Evolutionary conservation across 1,140 invertebrate genomes (phyloP).

Genomic region (Globodera ellingtonae): DNA sequence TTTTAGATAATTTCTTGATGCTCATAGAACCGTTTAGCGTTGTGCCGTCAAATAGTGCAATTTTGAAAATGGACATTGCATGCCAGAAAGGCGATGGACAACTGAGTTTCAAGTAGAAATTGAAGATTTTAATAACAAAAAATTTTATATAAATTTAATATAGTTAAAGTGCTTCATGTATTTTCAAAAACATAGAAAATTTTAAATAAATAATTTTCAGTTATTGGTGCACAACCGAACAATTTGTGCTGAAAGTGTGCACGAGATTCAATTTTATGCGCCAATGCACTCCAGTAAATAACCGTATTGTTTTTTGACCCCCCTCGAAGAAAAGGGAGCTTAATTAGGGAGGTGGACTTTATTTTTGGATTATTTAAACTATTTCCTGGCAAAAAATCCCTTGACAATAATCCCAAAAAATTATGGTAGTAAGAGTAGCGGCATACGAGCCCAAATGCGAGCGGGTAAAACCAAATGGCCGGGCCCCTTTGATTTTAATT

Average conservation of each 20-base stretch:
- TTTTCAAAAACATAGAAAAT: not conserved
- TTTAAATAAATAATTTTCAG: not conserved
- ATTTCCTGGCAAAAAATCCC: too few species aligned
- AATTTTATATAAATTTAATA: not conserved
- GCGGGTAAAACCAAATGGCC: too few species aligned
- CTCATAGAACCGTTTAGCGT: not conserved
- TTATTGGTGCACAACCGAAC: not conserved
- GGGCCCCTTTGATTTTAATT: too few species aligned
- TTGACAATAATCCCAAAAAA: too few species aligned
- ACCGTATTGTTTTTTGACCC: too few species aligned
- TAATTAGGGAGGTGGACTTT: too few species aligned
- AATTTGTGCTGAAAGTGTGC: not conserved
- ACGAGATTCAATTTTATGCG: not conserved
- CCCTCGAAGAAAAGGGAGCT: too few species aligned
- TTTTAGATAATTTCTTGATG: not conserved
- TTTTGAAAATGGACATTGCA: not conserved
- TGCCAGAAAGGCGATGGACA: not conserved
- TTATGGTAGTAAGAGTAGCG: too few species aligned
- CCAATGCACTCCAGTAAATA: not conserved
- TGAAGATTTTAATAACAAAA: not conserved
- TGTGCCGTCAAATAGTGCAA: not conserved
- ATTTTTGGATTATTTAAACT: too few species aligned
- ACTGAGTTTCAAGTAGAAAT: not conserved
- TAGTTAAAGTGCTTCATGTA: not conserved
- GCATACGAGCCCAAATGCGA: too few species aligned